A percentile compares a stretch with the other conserved stretches of the same genome.
phyloP scores from a whole-genome alignment of 1,140 invertebrate species.

The Aradophagus sp. region DNA sequence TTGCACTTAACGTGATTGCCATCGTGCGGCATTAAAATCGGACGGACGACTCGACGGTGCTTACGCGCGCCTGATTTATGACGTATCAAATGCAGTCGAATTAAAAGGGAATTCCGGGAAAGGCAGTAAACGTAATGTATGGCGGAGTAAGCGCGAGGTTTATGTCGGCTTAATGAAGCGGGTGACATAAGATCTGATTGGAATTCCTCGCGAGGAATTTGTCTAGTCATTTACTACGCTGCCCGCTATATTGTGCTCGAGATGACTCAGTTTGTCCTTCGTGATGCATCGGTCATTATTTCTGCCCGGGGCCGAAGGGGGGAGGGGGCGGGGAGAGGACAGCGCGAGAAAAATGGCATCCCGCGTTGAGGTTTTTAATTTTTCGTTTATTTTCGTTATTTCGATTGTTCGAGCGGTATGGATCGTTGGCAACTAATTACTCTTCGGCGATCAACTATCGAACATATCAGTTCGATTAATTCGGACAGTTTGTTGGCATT shows the following conservation, averaged over 20 bases:
- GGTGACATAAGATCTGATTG: slow-evolving; percentile 70
- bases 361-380: no score
- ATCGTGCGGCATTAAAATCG: no score
- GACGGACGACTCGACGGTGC: no score
- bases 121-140: slow-evolving; percentile 26
- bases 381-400: no score
- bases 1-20: no score
- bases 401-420: no score
- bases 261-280: slow-evolving; percentile 55
- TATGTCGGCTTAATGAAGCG: slow-evolving; percentile 66
- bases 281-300: slow-evolving; percentile 43
- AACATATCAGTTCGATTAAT: no score
- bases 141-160: slow-evolving; percentile 24
- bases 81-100: slow-evolving; percentile 13
- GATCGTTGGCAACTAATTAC: no score
- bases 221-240: slow-evolving; percentile 64
- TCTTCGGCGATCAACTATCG: no score
- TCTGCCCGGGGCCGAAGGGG: slow-evolving; percentile 14
- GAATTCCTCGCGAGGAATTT: slow-evolving; percentile 65
- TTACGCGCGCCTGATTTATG: slow-evolving; percentile 24
- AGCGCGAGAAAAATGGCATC: no score
- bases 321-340: no score
- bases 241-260: slow-evolving; percentile 46
- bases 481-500: no score
- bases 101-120: slow-evolving; percentile 34